phyloP scores from a whole-genome alignment of 2,888 invertebrate species.

The Eubasilissa splendida region DNA sequence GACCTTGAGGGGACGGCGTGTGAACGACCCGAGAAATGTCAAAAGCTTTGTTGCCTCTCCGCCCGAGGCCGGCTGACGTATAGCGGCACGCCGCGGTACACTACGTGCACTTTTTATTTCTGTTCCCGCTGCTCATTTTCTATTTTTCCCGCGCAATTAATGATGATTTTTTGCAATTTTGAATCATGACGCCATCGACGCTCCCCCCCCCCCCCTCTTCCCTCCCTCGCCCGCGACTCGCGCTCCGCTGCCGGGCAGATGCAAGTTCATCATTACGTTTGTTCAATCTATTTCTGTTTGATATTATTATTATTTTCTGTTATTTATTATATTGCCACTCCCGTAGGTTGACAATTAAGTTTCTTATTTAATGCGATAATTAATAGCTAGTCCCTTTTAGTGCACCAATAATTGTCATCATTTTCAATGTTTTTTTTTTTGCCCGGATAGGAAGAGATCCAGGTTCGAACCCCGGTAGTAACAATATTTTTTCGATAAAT shows the following conservation, averaged over 20 bases:
- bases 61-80: conserved; percentile 12
- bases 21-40: conserved; percentile 54
- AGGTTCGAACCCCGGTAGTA: too few relatives aligned
- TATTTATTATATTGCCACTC: too few relatives aligned
- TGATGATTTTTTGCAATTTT: conserved; percentile 11
- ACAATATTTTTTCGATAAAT: too few relatives aligned
- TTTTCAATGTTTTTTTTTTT: not conserved
- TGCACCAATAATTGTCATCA: not conserved
- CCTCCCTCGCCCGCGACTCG: not conserved
- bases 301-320: too few relatives aligned
- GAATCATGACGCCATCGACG: conserved; percentile 20
- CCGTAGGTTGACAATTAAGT: too few relatives aligned
- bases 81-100: conserved; percentile 24
- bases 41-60: conserved; percentile 51
- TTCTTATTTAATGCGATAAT: too few relatives aligned
- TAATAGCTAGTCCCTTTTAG: too few relatives aligned
- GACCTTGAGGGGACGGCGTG: conserved; percentile 51
- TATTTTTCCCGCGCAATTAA: conserved; percentile 20
- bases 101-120: conserved; percentile 35
- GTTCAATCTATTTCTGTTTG: too few relatives aligned
- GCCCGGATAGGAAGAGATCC: too few relatives aligned
- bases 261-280: too few relatives aligned
- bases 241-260: not conserved
- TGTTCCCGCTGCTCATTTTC: conserved; percentile 16
- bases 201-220: not conserved